Base-by-base conservation (phyloP, 2,888 invertebrate species). In the Noctua janthina region DNA sequence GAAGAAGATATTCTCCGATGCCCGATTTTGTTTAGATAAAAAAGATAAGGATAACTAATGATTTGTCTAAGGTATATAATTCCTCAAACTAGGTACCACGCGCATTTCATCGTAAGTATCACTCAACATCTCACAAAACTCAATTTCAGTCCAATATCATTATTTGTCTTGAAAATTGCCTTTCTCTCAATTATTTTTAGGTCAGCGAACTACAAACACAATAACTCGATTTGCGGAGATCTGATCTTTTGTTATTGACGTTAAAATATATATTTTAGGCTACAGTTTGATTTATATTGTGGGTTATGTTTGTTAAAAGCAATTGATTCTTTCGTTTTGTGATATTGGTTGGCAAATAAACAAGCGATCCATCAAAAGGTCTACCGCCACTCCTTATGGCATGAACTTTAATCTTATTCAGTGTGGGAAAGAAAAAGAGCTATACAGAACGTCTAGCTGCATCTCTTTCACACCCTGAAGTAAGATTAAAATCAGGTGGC, bases 141-240 rank as follows among this genome's bases (percentile, higher is more conserved):
- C 82, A 79, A 87, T 89, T 79, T 81, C 82, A 70, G 29, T 70
- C 23, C 83, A 84, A 89, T 83, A 73, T 71, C 82, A 84, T 76
- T 89, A 81, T 89, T 88, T 88, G 78, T 86, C 83, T 86, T 69
- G 75, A 88, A 88, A 84, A 89, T 89, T 89, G 83, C 75, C 79
- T 86, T 81, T 83, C 78, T 74, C 79, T 66, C 80, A 88, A 84
- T 88, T 77, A 88, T 88, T 76, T 88, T 81, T 75, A 81, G 88
- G 86, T 81, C 86, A 81, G 70, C 43, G 74, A 49, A 79, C 79
- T 74, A 69, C 76, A 84, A 89, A 89, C 68, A 87, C 74, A 87
- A 89, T 86, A 81, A 84, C 67, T 68, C 74, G 69, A 81, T 76
- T 86, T 56, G 73, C 56, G 6, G 49, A 74, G 78, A 84, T 86